These are phyloP conservation scores for Eulemur rubriventer DNA, from an alignment of 2,797 vertebrate genomes.

Conservation along the genomic window DNA sequence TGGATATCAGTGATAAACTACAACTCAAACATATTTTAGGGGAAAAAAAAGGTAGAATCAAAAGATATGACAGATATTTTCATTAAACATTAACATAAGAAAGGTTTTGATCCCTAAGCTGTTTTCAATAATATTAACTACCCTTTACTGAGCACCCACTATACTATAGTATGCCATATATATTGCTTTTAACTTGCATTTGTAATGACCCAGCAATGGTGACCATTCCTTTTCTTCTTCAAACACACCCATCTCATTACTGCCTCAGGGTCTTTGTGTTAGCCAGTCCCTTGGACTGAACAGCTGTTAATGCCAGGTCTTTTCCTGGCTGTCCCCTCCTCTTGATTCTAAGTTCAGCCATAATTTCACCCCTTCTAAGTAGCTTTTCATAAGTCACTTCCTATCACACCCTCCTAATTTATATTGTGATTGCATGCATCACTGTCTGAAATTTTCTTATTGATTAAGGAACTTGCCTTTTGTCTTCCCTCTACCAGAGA, in stretches of 20 bases:
- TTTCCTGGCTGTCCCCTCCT: background rate
- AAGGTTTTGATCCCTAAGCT: background rate
- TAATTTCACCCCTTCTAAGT: conserved; percentile 17
- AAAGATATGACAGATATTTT: background rate
- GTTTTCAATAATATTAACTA: background rate
- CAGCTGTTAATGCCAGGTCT: background rate
- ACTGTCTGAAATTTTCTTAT: background rate
- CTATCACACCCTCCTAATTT: background rate
- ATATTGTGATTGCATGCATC: background rate
- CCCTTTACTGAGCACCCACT: background rate
- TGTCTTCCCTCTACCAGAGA: background rate
- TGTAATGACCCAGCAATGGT: background rate
- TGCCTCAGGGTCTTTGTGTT: background rate
- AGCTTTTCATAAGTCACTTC: conserved; percentile 1
- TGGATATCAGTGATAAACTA: background rate
- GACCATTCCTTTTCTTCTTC: background rate
- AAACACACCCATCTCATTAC: background rate
- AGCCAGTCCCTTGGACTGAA: background rate
- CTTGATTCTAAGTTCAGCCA: background rate
- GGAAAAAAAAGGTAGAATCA: background rate
- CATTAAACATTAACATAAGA: conserved; percentile 15
- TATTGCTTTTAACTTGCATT: background rate
- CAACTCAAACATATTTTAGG: conserved; percentile 1
- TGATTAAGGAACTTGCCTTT: background rate
- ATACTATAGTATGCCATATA: background rate